Evolutionary conservation across 2,888 invertebrate genomes (phyloP).

Genomic region (Melipona bicolor): DNA sequence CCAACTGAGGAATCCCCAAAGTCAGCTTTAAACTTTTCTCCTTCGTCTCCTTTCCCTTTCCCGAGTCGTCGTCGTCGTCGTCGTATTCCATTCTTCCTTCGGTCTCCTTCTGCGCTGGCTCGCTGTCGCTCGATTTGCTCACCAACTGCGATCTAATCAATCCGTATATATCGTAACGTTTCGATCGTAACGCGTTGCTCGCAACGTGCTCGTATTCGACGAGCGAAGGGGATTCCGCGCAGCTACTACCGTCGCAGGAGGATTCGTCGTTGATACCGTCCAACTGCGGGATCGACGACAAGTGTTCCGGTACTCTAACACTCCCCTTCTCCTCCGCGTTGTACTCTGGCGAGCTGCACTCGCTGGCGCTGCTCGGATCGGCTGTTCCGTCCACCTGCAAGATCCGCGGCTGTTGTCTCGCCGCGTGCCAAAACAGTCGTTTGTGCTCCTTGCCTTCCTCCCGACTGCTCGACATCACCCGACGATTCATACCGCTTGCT

Average conservation of each 20-base stretch:
- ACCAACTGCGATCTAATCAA: constrained; percentile 83
- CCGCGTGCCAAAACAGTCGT: constrained; percentile 81
- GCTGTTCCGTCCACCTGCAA: constrained; percentile 86
- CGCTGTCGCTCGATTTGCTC: constrained; percentile 51
- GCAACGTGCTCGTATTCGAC: no score
- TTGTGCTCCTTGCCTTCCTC: constrained; percentile 83
- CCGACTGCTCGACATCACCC: constrained; percentile 67
- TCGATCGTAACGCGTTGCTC: constrained; percentile 85
- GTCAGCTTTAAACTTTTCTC: constrained; percentile 65
- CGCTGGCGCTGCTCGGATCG: constrained; percentile 85
- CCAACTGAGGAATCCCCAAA: constrained; percentile 87
- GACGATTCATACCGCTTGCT: constrained; percentile 64
- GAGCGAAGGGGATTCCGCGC: no score
- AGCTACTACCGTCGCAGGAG: constrained; percentile 76
- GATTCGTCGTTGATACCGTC: constrained; percentile 90
- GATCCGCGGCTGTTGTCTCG: constrained; percentile 84
- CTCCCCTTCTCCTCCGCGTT: constrained; percentile 75
- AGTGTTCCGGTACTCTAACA: constrained; percentile 62
- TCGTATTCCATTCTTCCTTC: not conserved
- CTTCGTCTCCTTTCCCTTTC: not conserved
- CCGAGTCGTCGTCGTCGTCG: constrained; percentile 22
- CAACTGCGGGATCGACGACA: constrained; percentile 86
- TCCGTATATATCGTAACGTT: constrained; percentile 78
- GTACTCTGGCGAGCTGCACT: constrained; percentile 83
- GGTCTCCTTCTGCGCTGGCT: constrained; percentile 35